Base-by-base conservation (phyloP, 1,140 invertebrate species). In the Hycleus cichorii region DNA sequence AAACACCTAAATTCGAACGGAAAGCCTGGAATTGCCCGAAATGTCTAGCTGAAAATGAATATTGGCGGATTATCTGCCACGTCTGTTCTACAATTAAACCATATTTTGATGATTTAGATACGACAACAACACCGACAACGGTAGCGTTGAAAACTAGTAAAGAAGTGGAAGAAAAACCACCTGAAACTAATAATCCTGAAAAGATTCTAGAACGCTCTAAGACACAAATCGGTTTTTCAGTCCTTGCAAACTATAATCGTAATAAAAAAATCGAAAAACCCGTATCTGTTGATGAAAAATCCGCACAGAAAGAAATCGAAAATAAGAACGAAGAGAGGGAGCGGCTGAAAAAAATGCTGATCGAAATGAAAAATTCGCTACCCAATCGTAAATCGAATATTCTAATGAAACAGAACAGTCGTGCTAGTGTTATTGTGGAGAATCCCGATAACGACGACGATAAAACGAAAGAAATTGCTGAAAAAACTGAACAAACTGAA, bases 361-460 rank as follows among this genome's bases (percentile, higher is more conserved):
- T 83, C 63, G 81, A 84, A 67, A 83, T 84, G 81, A 83, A 84
- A 64, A 79, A 83, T 67, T 82, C 81, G n/a, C 64, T 85, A 58
- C 79, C 82, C 3, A 82, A 83, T 66, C 64, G 76, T 39, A 69
- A 69, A 49, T 58, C 59, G 9, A 58, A 69, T 49, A 58, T 64
- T 26, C 45, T 59, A 6, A 53, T 48, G 43, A 68, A 65, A 49
- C 60, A 66, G 38, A 70, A 68, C 42, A 64, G 49, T 5, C 47
- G 68, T 7, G 45, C 56, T 4, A 70, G 69, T 49, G 64, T 71
- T 27, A 74, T 73, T 47, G 59, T 68, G 39, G 69, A 73, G 58
- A 67, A 63, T 24, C 47, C 61, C 3, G 68, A 71, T 42, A 46
- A 42, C 6, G 48, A 11, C 9, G 58, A 58, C n/a, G 42, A 49